These are phyloP conservation scores for Acromyrmex charruanus DNA, from an alignment of 1,140 invertebrate genomes.

Conservation along the genomic window DNA sequence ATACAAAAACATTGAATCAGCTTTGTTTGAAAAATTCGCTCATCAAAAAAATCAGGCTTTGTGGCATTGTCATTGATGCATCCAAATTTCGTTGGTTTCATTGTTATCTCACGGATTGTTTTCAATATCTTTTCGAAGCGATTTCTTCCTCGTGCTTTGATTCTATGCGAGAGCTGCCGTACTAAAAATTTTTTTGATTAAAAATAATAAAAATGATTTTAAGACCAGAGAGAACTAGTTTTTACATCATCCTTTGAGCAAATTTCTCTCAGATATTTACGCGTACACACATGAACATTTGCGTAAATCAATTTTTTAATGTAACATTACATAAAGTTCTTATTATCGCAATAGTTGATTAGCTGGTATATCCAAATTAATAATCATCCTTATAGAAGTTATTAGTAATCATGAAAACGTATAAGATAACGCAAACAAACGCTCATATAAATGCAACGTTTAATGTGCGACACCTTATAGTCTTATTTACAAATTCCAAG, in stretches of 20 bases:
- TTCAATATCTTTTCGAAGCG: conserved; percentile 42
- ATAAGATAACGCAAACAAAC: neutral
- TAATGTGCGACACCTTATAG: neutral
- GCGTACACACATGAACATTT: neutral
- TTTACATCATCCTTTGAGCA: neutral
- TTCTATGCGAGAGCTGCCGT: neutral
- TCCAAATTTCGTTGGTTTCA: conserved; percentile 34
- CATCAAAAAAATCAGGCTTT: conserved; percentile 38
- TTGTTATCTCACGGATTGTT: conserved; percentile 34
- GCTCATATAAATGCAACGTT: neutral
- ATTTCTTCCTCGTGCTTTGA: neutral
- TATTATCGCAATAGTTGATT: conserved; percentile 2
- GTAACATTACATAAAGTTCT: neutral
- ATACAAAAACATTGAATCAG: conserved; percentile 9
- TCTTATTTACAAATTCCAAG: neutral
- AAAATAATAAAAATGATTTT: neutral
- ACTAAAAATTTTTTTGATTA: conserved; percentile 4
- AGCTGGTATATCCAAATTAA: conserved; percentile 2
- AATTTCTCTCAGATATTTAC: conserved; percentile 13
- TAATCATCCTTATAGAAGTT: neutral
- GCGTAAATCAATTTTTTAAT: conserved; percentile 13
- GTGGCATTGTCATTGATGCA: conserved; percentile 1
- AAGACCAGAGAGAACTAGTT: neutral
- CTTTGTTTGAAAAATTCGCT: conserved; percentile 26
- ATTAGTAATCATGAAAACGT: neutral